Evolutionary conservation across 2,888 invertebrate genomes (phyloP), one percentile per base, ranked within the genome.

Genomic region (Sinodicranocentrus sp.): DNA sequence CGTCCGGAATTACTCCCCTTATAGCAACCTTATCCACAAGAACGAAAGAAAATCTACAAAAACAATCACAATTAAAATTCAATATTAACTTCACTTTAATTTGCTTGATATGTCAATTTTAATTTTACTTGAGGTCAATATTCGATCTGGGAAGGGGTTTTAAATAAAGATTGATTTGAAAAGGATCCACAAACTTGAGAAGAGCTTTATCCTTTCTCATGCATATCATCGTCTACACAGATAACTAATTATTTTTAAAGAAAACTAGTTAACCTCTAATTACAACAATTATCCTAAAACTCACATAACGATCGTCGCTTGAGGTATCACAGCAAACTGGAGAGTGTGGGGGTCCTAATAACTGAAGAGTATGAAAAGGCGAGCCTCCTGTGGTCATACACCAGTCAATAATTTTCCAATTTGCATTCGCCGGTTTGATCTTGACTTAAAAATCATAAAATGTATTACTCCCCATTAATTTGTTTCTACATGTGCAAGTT

Each of bases 371-470:
- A 44, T 73, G 59, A 10, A 26, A 25, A 15, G 3, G 23, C 2
- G 59, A 17, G 1, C 19, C 0, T 5, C 25, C 26, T 25, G 61
- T 73, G 3, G 75, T 63, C 15, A 75, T 19, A 26, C 75, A 75
- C 75, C 75, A 75, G 44, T 75, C 75, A 52, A 75, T 75, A 13
- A 75, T 63, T 5, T 13, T 43, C 63, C 63, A 75, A 13, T 75
- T 21, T 1, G 48, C 19, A 33, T 48, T 15, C 26, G 17, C 15
- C 13, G 61, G 19, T 19, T 39, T 10, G 23, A 73, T 26, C 61
- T 25, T 25, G n/a, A 73, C 73, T 73, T 2, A 13, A 59, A 25
- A 44, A 39, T 39, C 39, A 39, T 39, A 39, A 39, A 23, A 6
- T 15, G 25, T 26, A 8, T 26, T 26, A 63, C 8, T 43, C 0